Evolutionary conservation across 2,888 invertebrate species (phyloP), one percentile per base, ranked within the genome.

Genomic region (Crioceris asparagi): DNA sequence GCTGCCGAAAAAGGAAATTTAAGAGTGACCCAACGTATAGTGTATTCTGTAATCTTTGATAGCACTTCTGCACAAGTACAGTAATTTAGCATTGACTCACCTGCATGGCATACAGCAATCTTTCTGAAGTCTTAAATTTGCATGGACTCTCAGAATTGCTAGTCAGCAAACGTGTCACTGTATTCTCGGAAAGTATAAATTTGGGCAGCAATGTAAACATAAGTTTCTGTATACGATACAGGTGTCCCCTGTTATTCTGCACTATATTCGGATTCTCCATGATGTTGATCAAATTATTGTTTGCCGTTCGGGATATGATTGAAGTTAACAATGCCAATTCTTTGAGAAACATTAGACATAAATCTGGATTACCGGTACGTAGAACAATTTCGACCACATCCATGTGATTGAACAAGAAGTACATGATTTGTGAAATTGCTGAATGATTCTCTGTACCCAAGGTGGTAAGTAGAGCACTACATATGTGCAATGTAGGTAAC

Each of bases 371-470:
- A 1, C 78, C 77, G 27, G 77, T 76, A 43, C 88, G 71, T 32
- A 93, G 65, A 34, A 88, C 76, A 49, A 79, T 71, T 53, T 85
- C 83, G 38, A 91, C 73, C 39, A 82, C 79, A 53, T 92, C 90
- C 34, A 81, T 69, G 61, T 92, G 88, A 38, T 82, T 78, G 34
- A 88, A 72, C 29, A 92, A 60, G 51, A 87, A 81, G 50, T 83
- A 79, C 52, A 85, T 74, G 32, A 91, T 78, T 68, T 90, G 88
- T 6, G 78, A 67, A 10, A 83, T 75, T 32, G 84, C 85, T 35
- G 85, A 82, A 61, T 81, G 79, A 67, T 92, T 91, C 51, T 83
- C 79, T 0, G 81, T 71, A 17, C 91, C 90, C 32, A 92, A 70
- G 1, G 88, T 80, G 1, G 85, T 84, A 15, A 92, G 70, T 30